These are phyloP conservation scores for Tychaedon coryphoeus DNA, from an alignment of 2,113 vertebrate species.

Conservation along the genomic window DNA sequence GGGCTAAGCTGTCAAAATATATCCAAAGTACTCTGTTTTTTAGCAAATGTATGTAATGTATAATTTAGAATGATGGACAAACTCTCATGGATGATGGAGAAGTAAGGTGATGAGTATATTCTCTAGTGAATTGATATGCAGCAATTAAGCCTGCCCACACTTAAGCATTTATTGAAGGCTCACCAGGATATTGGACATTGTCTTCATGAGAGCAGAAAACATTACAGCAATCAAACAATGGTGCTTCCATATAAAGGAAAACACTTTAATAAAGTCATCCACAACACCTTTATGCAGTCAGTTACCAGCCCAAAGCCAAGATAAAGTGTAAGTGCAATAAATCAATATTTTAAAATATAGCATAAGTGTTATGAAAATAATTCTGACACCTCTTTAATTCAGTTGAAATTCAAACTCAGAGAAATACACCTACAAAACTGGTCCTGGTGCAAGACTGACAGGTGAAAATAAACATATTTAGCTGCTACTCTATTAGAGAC, in stretches of 20 bases:
- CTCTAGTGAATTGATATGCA: not conserved
- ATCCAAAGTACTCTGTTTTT: not conserved
- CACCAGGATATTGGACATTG: not conserved
- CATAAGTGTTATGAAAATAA: not conserved
- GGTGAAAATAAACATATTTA: not conserved
- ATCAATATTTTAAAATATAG: not conserved
- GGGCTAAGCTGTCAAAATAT: not conserved
- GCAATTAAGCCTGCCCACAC: not conserved
- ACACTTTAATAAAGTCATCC: not conserved
- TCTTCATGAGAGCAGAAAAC: not conserved
- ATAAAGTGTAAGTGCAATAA: not conserved
- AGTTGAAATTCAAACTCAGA: not conserved
- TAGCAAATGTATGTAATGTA: not conserved
- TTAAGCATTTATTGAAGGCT: not conserved
- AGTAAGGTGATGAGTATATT: not conserved
- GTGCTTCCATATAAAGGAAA: constrained; percentile 2
- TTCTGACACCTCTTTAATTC: not conserved
- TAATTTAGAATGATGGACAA: not conserved
- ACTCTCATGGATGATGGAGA: not conserved
- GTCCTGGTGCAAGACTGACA: not conserved
- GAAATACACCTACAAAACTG: not conserved
- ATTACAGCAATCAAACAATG: not conserved
- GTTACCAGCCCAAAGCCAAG: not conserved
- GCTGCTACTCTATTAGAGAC: not conserved
- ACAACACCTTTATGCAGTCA: not conserved